Percentiles rank a stretch among this genome's conserved stretches.
Evolutionary conservation across 2,113 vertebrate genomes (phyloP).

Genomic region (Lepus americanus): DNA sequence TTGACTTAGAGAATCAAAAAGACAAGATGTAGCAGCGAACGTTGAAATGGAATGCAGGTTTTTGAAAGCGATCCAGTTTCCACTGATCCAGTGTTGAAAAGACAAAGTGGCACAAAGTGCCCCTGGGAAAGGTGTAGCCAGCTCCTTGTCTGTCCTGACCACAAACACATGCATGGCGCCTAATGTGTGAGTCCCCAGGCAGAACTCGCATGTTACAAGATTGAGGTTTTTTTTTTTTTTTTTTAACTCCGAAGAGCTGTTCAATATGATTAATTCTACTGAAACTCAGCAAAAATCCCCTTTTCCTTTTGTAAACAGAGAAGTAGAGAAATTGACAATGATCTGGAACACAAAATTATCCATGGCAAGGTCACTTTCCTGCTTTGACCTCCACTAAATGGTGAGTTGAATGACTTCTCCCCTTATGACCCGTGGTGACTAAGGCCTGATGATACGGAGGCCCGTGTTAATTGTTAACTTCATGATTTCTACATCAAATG

Average conservation of each 20-base stretch:
- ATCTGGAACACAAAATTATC: slow-evolving; percentile 24
- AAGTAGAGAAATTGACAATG: slow-evolving; percentile 50
- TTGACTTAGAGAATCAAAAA: slow-evolving; percentile 4
- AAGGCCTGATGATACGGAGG: slow-evolving; percentile 30
- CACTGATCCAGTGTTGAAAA: not conserved
- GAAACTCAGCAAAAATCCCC: slow-evolving; percentile 65
- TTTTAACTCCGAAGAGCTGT: slow-evolving; percentile 25
- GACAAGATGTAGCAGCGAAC: not conserved
- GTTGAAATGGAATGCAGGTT: not conserved
- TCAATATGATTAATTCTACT: slow-evolving; percentile 64
- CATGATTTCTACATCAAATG: slow-evolving; percentile 66
- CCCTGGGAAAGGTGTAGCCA: not conserved
- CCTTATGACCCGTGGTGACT: slow-evolving; percentile 2
- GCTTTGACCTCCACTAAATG: slow-evolving; percentile 57
- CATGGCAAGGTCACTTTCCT: slow-evolving; percentile 50
- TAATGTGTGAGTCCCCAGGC: not conserved
- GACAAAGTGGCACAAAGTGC: not conserved
- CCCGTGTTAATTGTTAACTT: slow-evolving; percentile 77
- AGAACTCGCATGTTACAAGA: not conserved
- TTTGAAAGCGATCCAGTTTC: not conserved
- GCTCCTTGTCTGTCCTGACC: not conserved
- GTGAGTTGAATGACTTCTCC: slow-evolving; percentile 62
- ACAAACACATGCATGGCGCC: not conserved
- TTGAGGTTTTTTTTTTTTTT: not conserved
- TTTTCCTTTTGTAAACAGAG: slow-evolving; percentile 70